These are phyloP conservation scores for Ophthalmolycus amberensis DNA, from an alignment of 2,113 vertebrate species.

Conservation along the genomic window DNA sequence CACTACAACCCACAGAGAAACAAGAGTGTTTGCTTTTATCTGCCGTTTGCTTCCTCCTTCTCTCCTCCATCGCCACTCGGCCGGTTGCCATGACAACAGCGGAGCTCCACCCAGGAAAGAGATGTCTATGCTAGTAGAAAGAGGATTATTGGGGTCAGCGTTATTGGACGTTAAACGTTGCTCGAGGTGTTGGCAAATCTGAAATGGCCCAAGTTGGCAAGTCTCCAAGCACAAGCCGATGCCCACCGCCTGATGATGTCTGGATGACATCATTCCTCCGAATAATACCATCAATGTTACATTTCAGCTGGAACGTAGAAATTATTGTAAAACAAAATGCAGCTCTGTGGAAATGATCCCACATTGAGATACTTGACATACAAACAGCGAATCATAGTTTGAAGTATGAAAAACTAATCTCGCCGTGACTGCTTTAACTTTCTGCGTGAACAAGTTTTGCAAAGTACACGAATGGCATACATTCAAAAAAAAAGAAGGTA, in stretches of 20 bases:
- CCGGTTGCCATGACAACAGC: constrained; percentile 69
- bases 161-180: constrained; percentile 17
- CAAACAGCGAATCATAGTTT: constrained; percentile 8
- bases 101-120: constrained; percentile 75
- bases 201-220: neutral
- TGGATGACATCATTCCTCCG: neutral
- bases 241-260: neutral
- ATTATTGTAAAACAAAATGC: too few species aligned
- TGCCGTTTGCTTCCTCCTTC: constrained; percentile 7
- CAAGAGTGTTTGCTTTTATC: constrained; percentile 69
- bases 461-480: neutral
- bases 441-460: neutral
- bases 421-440: neutral
- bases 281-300: too few species aligned
- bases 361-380: too few species aligned
- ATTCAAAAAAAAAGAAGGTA: neutral
- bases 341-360: too few species aligned
- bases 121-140: constrained; percentile 70
- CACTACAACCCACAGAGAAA: constrained; percentile 69
- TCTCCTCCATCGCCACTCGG: constrained; percentile 10
- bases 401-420: constrained; percentile 14
- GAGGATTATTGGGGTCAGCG: constrained; percentile 80
- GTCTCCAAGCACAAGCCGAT: neutral
- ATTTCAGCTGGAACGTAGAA: too few species aligned
- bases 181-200: neutral